These are phyloP conservation scores for Circaetus cinerascens DNA, from an alignment of 2,113 vertebrate genomes.

Conservation along the genomic window DNA sequence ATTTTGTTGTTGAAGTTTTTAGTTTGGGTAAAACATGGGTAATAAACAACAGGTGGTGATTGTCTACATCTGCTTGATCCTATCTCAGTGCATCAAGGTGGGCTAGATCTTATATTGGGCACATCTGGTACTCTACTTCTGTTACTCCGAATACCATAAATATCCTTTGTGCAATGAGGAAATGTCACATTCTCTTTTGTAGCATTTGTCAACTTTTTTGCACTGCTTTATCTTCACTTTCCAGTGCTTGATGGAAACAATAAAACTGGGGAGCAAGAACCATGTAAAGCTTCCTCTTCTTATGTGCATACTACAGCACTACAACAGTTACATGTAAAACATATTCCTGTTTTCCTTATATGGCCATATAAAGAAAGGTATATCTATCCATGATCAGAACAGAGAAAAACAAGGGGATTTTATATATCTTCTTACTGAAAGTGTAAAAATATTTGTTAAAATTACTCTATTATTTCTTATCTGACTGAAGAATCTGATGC, in stretches of 20 bases:
- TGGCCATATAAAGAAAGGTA: not conserved
- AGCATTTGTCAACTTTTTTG: not conserved
- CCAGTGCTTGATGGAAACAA: not conserved
- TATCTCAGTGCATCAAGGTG: rapidly evolving
- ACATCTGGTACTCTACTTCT: not conserved
- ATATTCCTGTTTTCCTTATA: not conserved
- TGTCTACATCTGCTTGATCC: not conserved
- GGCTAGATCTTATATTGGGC: not conserved
- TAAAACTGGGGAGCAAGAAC: not conserved
- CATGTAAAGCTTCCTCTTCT: not conserved
- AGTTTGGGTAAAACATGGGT: not conserved
- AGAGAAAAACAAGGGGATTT: not conserved
- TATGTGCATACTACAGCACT: too few relatives aligned
- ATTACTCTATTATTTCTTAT: not conserved
- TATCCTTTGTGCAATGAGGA: not conserved
- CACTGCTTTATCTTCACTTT: not conserved
- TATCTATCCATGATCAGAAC: not conserved
- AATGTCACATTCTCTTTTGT: not conserved
- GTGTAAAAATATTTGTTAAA: not conserved
- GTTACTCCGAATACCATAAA: not conserved
- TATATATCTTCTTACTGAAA: not conserved
- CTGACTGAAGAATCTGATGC: not conserved
- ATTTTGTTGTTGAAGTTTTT: not conserved
- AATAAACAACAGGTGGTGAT: not conserved
- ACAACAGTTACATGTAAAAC: not conserved